Base-by-base conservation (phyloP, 2,888 invertebrate genomes). In the Thyatira batis region DNA sequence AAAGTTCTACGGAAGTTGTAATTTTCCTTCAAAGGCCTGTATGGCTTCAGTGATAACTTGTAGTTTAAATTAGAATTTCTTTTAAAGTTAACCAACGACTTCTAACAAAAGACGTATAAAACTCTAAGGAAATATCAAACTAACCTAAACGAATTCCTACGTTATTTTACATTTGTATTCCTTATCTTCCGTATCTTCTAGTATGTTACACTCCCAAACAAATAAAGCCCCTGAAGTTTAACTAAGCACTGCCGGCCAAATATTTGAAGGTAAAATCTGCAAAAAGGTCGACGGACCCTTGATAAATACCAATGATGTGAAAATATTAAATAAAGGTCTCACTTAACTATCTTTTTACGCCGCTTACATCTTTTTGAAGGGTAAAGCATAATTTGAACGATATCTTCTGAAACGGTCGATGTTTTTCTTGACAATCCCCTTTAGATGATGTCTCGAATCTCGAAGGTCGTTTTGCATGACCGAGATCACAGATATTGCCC, bases 401-500 rank as follows among this genome's bases (percentile, higher is more conserved):
- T 78, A 76, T 55, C 59, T 76, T 82, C 73, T 70, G 58, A 71
- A 71, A 59, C 60, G 60, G 50, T 52, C 65, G 69, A 62, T 66
- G 63, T 72, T 71, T 68, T 71, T 71, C 65, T 54, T 49, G 33
- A 65, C 61, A 69, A 70, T 71, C 61, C 64, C 61, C 60, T 63
- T 56, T 21, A 61, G 69, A 77, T 71, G 73, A 74, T 69, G 73
- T 73, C 73, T 78, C 64, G 66, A 65, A 69, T 71, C 66, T 72
- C 60, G 65, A 72, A 75, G 73, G 69, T 79, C 79, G 80, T 80
- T 85, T 78, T 74, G 75, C 74, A 84, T 81, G 81, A 79, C 78
- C 80, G 76, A 82, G 84, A 85, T 88, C 77, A 69, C 76, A 69
- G 82, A 85, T 84, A 89, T 80, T 79, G 76, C 81, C 80, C 80